Evolutionary conservation across 2,888 invertebrate genomes (phyloP).

Genomic region (Amiota mariae): DNA sequence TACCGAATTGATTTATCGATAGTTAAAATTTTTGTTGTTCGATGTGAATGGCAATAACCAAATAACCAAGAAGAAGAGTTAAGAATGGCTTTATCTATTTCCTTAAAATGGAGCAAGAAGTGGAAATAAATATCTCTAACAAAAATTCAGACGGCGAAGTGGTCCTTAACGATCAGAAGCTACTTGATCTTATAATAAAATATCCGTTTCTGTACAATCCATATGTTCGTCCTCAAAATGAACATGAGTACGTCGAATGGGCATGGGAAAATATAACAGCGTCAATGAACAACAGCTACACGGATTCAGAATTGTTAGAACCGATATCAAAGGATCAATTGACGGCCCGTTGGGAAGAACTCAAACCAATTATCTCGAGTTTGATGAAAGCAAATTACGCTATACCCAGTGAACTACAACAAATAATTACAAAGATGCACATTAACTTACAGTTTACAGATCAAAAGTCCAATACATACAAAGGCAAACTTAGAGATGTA

Average conservation of each 20-base stretch:
- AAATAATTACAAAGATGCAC: slow-evolving; percentile 46
- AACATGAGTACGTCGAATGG: slow-evolving; percentile 50
- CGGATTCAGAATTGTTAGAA: slow-evolving; percentile 12
- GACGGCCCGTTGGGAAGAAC: slow-evolving; percentile 54
- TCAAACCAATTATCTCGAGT: slow-evolving; percentile 50
- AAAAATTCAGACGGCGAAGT: slow-evolving; percentile 36
- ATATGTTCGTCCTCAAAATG: slow-evolving; percentile 15
- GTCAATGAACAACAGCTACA: slow-evolving; percentile 47
- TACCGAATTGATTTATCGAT: not conserved
- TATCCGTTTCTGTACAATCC: slow-evolving; percentile 44
- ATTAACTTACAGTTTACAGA: slow-evolving; percentile 13
- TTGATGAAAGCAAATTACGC: slow-evolving; percentile 46
- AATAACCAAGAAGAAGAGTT: too few relatives aligned
- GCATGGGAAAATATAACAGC: slow-evolving; percentile 49
- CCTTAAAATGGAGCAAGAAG: not conserved
- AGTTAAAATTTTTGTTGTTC: not conserved
- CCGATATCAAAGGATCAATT: slow-evolving; percentile 51
- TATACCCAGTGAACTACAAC: slow-evolving; percentile 47
- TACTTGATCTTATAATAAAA: slow-evolving; percentile 45
- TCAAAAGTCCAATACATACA: not conserved
- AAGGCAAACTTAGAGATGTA: not conserved
- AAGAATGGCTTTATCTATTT: too few relatives aligned
- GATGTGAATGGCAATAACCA: not conserved
- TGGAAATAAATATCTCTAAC: slow-evolving; percentile 47
- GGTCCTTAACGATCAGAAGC: slow-evolving; percentile 51